Conservation (phyloP, 2,888 invertebrate species). For the Steromphala cineraria region DNA sequence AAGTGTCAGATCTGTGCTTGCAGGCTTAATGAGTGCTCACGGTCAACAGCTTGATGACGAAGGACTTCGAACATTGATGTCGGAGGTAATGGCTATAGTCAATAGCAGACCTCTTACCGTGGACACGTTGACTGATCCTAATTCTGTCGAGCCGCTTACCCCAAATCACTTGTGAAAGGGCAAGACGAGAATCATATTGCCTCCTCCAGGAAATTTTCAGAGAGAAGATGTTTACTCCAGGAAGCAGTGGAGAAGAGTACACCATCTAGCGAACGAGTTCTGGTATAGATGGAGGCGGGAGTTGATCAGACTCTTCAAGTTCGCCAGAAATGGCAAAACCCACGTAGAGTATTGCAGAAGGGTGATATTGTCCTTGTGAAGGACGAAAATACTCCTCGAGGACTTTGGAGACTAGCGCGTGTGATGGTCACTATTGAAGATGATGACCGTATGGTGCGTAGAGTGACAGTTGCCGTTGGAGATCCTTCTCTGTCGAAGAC, state of each 20-base stretch:
- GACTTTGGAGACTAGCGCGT: conserved; percentile 36
- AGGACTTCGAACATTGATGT: conserved; percentile 34
- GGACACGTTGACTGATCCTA: not conserved
- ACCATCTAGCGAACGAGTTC: conserved; percentile 45
- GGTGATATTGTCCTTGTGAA: conserved; percentile 46
- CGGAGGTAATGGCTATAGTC: conserved; percentile 36
- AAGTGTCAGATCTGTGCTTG: conserved; percentile 40
- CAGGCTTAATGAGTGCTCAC: conserved; percentile 25
- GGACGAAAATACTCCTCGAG: conserved; percentile 37
- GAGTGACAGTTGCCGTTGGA: conserved; percentile 25
- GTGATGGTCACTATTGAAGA: conserved; percentile 16
- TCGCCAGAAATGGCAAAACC: conserved; percentile 36
- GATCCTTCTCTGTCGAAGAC: not conserved
- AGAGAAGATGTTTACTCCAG: conserved; percentile 35
- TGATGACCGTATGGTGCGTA: conserved; percentile 36
- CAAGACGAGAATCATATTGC: conserved; percentile 25
- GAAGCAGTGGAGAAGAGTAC: conserved; percentile 41
- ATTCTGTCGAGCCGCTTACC: conserved; percentile 29
- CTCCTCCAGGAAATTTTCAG: conserved; percentile 34
- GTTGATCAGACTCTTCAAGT: conserved; percentile 34
- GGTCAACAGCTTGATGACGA: conserved; percentile 30
- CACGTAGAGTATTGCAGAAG: conserved; percentile 27
- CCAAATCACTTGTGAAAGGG: conserved; percentile 30
- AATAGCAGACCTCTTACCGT: conserved; percentile 37
- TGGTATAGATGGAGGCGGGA: conserved; percentile 47